These are phyloP conservation scores for Oedothorax gibbosus DNA, from an alignment of 1,140 invertebrate genomes.

Conservation along the genomic window DNA sequence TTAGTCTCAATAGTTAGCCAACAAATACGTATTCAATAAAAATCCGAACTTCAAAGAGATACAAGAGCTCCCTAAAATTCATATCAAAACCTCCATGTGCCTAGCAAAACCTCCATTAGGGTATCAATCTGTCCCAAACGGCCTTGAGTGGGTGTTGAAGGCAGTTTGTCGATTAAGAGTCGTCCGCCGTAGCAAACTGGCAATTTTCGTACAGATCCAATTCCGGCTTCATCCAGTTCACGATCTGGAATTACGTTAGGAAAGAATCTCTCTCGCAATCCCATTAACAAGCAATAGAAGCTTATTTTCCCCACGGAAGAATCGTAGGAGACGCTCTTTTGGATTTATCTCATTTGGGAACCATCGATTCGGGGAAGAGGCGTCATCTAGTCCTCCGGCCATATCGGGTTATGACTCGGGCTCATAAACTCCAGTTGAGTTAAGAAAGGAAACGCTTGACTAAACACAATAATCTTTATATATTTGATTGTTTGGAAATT, in stretches of 20 bases:
- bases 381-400: not conserved
- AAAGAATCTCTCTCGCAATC: conserved; percentile 25
- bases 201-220: conserved; percentile 32
- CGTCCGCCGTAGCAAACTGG: conserved; percentile 15
- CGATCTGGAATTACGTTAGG: conserved; percentile 36
- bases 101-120: no score
- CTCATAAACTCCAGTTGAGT: no score
- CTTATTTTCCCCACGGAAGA: conserved; percentile 31
- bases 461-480: no score
- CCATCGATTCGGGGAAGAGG: conserved; percentile 18
- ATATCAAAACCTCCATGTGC: no score
- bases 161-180: conserved; percentile 16
- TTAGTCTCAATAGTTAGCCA: no score
- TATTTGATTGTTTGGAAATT: no score
- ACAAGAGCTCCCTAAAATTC: no score
- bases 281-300: conserved; percentile 41
- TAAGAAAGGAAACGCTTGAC: no score
- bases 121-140: no score
- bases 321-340: conserved; percentile 16
- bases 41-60: no score
- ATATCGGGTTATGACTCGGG: no score
- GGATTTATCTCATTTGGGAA: conserved; percentile 13
- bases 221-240: conserved; percentile 25
- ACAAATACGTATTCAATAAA: no score
- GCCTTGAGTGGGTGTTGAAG: conserved; percentile 7